Evolutionary conservation across 2,888 invertebrate genomes (phyloP).

Genomic region (Thera obeliscata): DNA sequence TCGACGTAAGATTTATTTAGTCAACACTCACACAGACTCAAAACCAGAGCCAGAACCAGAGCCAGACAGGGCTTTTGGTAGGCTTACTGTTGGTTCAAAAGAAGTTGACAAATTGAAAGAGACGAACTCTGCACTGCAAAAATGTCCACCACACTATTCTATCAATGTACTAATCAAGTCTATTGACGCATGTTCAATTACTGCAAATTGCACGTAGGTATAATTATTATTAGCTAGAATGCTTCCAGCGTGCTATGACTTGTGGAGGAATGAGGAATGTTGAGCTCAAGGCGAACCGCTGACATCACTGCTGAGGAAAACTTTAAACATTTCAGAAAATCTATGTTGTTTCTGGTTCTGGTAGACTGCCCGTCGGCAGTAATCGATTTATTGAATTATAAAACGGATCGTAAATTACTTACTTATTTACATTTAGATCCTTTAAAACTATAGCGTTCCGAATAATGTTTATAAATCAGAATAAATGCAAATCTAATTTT

Average conservation of each 20-base stretch:
- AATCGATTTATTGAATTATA: conserved; percentile 29
- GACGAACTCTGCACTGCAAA: background rate
- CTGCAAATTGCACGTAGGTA: conserved; percentile 48
- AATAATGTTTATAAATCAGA: conserved; percentile 46
- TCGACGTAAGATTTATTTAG: no score
- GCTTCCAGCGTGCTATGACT: conserved; percentile 60
- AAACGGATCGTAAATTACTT: conserved; percentile 37
- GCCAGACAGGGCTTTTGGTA: no score
- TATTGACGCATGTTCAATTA: conserved; percentile 60
- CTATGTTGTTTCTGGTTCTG: conserved; percentile 28
- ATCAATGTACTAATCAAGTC: conserved; percentile 49
- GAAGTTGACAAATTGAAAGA: background rate
- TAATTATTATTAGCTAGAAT: conserved; percentile 56
- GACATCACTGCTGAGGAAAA: conserved; percentile 64
- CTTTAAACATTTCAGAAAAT: conserved; percentile 41
- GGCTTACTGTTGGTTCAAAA: background rate
- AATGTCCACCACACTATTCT: background rate
- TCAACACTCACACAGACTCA: no score
- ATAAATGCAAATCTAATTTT: conserved; percentile 57
- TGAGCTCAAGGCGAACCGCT: conserved; percentile 67
- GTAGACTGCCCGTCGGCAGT: conserved; percentile 43
- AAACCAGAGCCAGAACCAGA: no score
- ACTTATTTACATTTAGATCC: conserved; percentile 39
- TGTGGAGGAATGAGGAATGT: conserved; percentile 60
- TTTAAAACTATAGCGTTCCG: conserved; percentile 35